Evolutionary conservation across 2,797 vertebrate species (phyloP).

Genomic region (Tarsius wallacei): DNA sequence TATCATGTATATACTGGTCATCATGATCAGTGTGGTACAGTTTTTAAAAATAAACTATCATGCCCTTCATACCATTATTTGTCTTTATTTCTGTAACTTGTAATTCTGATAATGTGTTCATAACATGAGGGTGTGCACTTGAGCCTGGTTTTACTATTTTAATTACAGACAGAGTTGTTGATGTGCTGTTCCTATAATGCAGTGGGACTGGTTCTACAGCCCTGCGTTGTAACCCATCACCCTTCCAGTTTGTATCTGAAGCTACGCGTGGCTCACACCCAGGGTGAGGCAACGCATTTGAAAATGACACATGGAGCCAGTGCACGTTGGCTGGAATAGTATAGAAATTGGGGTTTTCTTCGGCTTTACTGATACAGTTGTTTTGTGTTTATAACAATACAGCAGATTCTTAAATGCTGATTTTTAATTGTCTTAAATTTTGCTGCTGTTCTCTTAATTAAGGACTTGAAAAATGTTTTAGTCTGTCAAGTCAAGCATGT

Average conservation of each 20-base stretch:
- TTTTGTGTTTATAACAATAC: background rate
- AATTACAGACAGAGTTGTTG: background rate
- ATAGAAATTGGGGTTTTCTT: background rate
- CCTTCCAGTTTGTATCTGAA: background rate
- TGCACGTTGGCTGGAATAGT: background rate
- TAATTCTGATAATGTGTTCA: constrained; percentile 34
- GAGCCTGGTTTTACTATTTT: background rate
- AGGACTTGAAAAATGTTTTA: constrained; percentile 55
- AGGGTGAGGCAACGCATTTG: background rate
- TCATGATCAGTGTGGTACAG: constrained; percentile 85
- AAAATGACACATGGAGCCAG: background rate
- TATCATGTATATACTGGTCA: constrained; percentile 84
- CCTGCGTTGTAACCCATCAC: fast-evolving
- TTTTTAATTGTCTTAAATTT: constrained; percentile 24
- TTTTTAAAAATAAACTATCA: constrained; percentile 90
- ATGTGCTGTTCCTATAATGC: background rate
- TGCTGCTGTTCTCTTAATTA: constrained; percentile 44
- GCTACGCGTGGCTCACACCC: background rate
- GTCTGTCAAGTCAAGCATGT: background rate
- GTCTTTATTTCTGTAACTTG: constrained; percentile 71
- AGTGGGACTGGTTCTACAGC: background rate
- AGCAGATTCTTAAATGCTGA: background rate
- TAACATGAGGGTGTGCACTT: background rate
- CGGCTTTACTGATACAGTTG: background rate
- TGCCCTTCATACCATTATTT: constrained; percentile 82